Conservation (phyloP, 1,140 invertebrate species). For the Euborellia annulipes region DNA sequence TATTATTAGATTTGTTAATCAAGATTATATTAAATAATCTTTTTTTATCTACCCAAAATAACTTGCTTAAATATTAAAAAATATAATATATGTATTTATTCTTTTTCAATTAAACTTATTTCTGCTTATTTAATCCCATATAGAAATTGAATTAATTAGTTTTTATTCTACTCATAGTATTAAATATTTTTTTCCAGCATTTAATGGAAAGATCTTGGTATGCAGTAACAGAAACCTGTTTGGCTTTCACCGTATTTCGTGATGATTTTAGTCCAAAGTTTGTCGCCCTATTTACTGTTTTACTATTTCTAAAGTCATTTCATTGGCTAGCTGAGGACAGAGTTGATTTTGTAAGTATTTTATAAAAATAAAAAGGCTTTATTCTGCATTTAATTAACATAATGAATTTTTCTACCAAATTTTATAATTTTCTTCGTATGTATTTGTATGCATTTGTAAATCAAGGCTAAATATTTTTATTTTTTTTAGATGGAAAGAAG, state of each 20-base stretch:
- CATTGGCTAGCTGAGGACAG: slow-evolving; percentile 99
- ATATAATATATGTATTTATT: neutral
- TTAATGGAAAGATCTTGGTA: slow-evolving; percentile 97
- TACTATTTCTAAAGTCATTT: slow-evolving; percentile 97
- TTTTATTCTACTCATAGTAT: too few relatives aligned
- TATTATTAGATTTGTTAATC: too few relatives aligned
- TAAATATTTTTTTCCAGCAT: slow-evolving; percentile 67
- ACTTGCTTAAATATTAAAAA: neutral
- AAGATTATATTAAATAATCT: too few relatives aligned
- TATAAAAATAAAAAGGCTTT: too few relatives aligned
- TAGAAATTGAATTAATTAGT: too few relatives aligned
- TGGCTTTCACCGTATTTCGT: slow-evolving; percentile 97
- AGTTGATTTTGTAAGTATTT: slow-evolving; percentile 88
- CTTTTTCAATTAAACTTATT: neutral
- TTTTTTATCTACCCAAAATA: too few relatives aligned
- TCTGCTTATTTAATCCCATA: too few relatives aligned
- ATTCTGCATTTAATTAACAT: too few relatives aligned
- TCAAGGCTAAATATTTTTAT: slow-evolving; percentile 11
- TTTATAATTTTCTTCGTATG: too few relatives aligned
- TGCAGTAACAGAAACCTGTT: slow-evolving; percentile 95
- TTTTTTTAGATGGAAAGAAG: slow-evolving; percentile 90
- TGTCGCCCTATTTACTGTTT: slow-evolving; percentile 90
- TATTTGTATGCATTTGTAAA: too few relatives aligned
- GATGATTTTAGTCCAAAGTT: slow-evolving; percentile 99
- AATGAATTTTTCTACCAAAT: too few relatives aligned